Conservation (phyloP, 2,113 vertebrate species). For the Eolophus roseicapilla region DNA sequence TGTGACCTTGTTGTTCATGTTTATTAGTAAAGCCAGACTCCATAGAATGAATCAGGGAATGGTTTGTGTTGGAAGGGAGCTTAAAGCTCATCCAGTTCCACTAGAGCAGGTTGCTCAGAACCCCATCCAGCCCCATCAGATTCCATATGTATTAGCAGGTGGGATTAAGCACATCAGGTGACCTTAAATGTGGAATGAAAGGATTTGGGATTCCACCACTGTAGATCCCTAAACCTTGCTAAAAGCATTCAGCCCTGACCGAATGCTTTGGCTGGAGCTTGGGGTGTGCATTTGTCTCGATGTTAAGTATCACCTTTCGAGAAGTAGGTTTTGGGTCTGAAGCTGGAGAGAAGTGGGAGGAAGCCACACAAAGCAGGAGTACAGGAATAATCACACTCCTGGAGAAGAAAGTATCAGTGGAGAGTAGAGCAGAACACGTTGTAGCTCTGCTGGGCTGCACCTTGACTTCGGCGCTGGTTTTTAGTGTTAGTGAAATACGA, state of each 20-base stretch:
- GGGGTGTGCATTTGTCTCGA: background rate
- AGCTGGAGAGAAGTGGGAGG: background rate
- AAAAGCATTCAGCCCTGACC: background rate
- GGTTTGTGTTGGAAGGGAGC: background rate
- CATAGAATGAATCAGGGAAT: background rate
- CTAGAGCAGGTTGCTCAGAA: background rate
- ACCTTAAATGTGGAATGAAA: background rate
- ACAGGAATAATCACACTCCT: background rate
- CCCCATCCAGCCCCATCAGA: background rate
- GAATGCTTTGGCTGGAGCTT: background rate
- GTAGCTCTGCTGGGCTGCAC: background rate
- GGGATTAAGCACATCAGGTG: background rate
- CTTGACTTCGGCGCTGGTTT: background rate
- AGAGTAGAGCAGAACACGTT: background rate
- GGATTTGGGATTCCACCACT: background rate
- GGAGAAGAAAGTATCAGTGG: background rate
- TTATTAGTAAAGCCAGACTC: background rate
- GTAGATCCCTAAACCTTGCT: background rate
- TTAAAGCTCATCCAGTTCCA: background rate
- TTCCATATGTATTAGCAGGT: background rate
- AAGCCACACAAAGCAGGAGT: background rate
- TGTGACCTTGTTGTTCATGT: background rate
- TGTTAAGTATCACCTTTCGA: background rate
- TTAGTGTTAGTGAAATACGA: background rate
- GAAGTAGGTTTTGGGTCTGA: background rate